Evolutionary conservation across 2,888 invertebrate species (phyloP), one percentile per base, ranked within the genome.

Genomic region (Unio delphinus): DNA sequence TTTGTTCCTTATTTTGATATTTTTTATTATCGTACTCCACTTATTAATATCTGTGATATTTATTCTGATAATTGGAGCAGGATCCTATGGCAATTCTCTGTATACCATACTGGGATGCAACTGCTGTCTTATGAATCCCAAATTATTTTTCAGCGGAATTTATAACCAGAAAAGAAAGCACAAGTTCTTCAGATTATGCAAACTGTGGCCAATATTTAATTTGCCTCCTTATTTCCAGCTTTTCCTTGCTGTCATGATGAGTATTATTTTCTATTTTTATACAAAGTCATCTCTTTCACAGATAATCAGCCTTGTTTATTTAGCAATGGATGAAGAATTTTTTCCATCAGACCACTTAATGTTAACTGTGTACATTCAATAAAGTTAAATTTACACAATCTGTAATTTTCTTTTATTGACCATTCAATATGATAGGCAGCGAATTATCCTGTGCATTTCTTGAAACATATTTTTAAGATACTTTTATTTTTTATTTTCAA

Each of bases 271-370:
- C 5, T 61, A 70, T 30, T 61, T 76, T 7, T 63, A 78, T 56
- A 69, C 68, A 11, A 68, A 70, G 23, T 65, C 55, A 34, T 65
- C 75, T 11, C 84, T 86, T 64, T 26, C 56, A 23, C 69, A 74
- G 54, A 69, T 75, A 57, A 62, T 86, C 26, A 68, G 79, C 45
- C 75, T 80, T 45, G 69, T 85, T 23, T 78, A 80, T 73, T 67
- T 66, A 55, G 69, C 83, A 26, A 75, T 87, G 71, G 80, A 82
- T 62, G 87, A 88, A 69, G 88, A 87, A 65, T 70, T 80, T 60
- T 85, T 78, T 75, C 86, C 87, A 4, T 87, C 88, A 7, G 88
- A 88, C 71, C 88, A 88, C 78, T 65, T 86, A 23, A 82, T 88
- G 81, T 65, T 87, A 18, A 70, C 70, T 34, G 80, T 75, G 45